These are phyloP conservation scores for Clepsis dumicolana DNA, from an alignment of 2,888 invertebrate species.

Conservation along the genomic window DNA sequence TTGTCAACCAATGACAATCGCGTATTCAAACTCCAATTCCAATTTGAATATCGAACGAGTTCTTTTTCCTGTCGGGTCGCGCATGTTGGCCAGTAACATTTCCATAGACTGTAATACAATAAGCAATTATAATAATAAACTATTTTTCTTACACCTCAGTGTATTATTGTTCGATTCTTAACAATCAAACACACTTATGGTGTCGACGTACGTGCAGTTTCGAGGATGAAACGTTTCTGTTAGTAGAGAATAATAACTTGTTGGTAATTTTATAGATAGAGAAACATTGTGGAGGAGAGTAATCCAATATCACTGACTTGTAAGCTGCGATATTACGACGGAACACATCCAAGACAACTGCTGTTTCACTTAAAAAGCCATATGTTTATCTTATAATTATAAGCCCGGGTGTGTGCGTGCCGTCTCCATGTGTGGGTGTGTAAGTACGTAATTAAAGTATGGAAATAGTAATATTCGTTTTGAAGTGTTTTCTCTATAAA, in stretches of 20 bases:
- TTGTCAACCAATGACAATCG: conserved; percentile 84
- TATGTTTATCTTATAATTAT: conserved; percentile 80
- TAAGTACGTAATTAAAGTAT: conserved; percentile 82
- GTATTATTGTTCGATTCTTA: conserved; percentile 42
- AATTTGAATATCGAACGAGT: conserved; percentile 82
- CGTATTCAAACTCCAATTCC: conserved; percentile 79
- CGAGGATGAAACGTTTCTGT: conserved; percentile 4
- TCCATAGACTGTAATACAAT: conserved; percentile 71
- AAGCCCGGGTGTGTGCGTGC: conserved; percentile 54
- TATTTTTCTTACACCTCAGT: conserved; percentile 57
- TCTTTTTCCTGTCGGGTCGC: conserved; percentile 72
- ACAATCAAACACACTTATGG: conserved; percentile 27
- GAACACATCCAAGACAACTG: conserved; percentile 57
- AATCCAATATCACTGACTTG: conserved; percentile 67
- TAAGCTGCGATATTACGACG: conserved; percentile 47
- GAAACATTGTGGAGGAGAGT: conserved; percentile 56
- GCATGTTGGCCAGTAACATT: conserved; percentile 68
- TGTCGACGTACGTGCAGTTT: conserved; percentile 21
- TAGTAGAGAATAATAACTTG: conserved; percentile 11
- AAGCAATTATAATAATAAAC: conserved; percentile 68
- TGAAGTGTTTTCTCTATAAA: conserved; percentile 86
- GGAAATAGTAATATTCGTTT: conserved; percentile 85
- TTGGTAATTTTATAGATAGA: conserved; percentile 28
- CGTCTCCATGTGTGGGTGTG: conserved; percentile 67
- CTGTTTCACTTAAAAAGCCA: conserved; percentile 71